phyloP scores from a whole-genome alignment of 2,888 invertebrate species.

The Aphidoletes aphidimyza region DNA sequence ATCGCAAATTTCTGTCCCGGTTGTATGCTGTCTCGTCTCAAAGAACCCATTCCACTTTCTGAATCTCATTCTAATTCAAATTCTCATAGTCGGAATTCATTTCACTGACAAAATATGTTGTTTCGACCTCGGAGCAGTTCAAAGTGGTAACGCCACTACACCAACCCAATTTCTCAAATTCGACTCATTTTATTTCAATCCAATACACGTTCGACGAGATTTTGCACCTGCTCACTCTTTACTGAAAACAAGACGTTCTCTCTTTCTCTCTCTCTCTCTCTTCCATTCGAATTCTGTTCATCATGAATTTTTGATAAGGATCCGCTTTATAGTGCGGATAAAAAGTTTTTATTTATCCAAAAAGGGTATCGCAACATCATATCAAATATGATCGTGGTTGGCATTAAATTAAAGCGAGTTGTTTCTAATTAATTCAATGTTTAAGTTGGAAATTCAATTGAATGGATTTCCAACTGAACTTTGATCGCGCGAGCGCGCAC shows the following conservation, averaged over 20 bases:
- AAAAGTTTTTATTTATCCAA: background rate
- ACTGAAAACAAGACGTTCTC: background rate
- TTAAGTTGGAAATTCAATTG: background rate
- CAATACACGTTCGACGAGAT: background rate
- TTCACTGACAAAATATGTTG: no score
- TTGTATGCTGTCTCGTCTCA: background rate
- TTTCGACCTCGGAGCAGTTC: no score
- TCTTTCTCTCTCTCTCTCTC: no score
- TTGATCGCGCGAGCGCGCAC: background rate
- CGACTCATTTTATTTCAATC: background rate
- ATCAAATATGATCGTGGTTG: background rate
- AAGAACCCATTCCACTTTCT: background rate
- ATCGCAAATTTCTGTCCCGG: background rate
- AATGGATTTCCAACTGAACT: background rate
- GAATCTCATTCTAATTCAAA: no score
- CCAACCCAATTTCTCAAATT: background rate
- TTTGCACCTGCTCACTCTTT: background rate
- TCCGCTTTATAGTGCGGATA: no score
- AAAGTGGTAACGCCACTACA: background rate
- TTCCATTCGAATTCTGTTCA: background rate
- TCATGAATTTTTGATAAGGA: no score
- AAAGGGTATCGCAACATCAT: background rate
- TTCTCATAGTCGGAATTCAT: no score
- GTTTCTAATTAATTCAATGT: slow-evolving; percentile 21
- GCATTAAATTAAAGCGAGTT: background rate